phyloP scores from a whole-genome alignment of 2,888 invertebrate species.

The Mystacides longicornis region DNA sequence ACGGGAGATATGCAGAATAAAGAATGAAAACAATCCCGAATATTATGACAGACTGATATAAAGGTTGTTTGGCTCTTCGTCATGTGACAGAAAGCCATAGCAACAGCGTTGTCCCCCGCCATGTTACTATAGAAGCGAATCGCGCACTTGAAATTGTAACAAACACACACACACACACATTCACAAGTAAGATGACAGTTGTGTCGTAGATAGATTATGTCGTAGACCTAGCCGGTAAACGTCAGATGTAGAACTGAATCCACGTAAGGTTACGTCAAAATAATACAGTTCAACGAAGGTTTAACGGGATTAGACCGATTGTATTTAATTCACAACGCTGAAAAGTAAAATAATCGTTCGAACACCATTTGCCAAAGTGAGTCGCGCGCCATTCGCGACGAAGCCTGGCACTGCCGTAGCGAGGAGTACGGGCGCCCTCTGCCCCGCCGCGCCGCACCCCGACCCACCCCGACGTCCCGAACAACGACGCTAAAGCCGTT shows the following conservation, averaged over 20 bases:
- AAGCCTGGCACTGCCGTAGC: conserved; percentile 24
- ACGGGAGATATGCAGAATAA: too few relatives aligned
- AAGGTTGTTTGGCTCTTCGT: too few relatives aligned
- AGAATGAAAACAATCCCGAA: too few relatives aligned
- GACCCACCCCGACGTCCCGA: conserved; percentile 22
- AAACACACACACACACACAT: neutral
- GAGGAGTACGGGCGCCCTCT: conserved; percentile 22
- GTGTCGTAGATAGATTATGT: neutral
- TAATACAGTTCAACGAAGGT: too few relatives aligned
- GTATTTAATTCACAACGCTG: too few relatives aligned
- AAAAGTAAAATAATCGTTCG: conserved; percentile 5
- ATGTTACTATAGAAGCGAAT: neutral
- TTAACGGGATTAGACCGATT: too few relatives aligned
- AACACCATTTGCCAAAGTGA: conserved; percentile 1
- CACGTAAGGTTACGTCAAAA: too few relatives aligned
- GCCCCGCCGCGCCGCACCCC: conserved; percentile 22
- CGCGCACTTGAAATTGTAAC: neutral
- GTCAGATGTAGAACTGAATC: neutral
- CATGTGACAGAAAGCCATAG: conserved; percentile 16
- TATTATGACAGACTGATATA: too few relatives aligned
- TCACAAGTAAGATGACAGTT: neutral
- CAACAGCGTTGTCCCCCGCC: conserved; percentile 7
- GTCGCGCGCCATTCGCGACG: conserved; percentile 20
- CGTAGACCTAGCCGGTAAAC: neutral
- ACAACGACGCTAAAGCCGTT: conserved; percentile 16